Conservation (phyloP, 2,113 vertebrate species). For the Epinephelus cyanopodus region DNA sequence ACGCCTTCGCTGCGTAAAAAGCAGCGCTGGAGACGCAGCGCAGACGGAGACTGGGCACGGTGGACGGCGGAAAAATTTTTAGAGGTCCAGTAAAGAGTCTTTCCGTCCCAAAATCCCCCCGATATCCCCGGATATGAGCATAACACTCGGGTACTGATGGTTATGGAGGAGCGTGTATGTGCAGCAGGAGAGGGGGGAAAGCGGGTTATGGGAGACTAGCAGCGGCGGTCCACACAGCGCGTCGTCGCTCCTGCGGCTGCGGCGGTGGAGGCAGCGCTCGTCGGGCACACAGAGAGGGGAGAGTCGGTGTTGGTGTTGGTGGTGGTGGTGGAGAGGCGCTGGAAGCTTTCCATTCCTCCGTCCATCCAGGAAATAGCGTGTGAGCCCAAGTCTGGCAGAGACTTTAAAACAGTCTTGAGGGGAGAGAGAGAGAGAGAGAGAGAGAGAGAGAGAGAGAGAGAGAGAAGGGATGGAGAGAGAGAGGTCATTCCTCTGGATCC, state of each 20-base stretch:
- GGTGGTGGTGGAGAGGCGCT: slow-evolving; percentile 74
- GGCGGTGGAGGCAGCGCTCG: slow-evolving; percentile 75
- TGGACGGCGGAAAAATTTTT: slow-evolving; percentile 33
- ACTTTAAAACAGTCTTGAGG: slow-evolving; percentile 90
- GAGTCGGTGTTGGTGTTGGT: slow-evolving; percentile 49
- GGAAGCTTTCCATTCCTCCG: slow-evolving; percentile 89
- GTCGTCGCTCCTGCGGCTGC: slow-evolving; percentile 59
- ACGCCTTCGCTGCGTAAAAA: slow-evolving; percentile 65
- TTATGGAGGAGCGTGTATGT: background rate
- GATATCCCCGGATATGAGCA: slow-evolving; percentile 67
- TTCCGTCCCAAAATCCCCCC: slow-evolving; percentile 49
- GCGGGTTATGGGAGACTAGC: slow-evolving; percentile 32
- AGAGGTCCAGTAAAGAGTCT: slow-evolving; percentile 68
- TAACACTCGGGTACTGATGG: slow-evolving; percentile 47
- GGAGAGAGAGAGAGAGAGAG: slow-evolving; percentile 53
- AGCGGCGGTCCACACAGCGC: slow-evolving; percentile 71
- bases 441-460: slow-evolving; percentile 57
- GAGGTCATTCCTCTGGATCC: slow-evolving; percentile 80
- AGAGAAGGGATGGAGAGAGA: slow-evolving; percentile 63
- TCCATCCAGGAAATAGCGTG: slow-evolving; percentile 92
- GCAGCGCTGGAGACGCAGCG: slow-evolving; percentile 59
- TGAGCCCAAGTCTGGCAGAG: slow-evolving; percentile 89
- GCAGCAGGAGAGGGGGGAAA: background rate
- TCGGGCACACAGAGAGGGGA: slow-evolving; percentile 75
- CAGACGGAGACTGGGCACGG: slow-evolving; percentile 17